Conservation (phyloP, 2,113 vertebrate genomes). For the Ceratotherium simum region DNA sequence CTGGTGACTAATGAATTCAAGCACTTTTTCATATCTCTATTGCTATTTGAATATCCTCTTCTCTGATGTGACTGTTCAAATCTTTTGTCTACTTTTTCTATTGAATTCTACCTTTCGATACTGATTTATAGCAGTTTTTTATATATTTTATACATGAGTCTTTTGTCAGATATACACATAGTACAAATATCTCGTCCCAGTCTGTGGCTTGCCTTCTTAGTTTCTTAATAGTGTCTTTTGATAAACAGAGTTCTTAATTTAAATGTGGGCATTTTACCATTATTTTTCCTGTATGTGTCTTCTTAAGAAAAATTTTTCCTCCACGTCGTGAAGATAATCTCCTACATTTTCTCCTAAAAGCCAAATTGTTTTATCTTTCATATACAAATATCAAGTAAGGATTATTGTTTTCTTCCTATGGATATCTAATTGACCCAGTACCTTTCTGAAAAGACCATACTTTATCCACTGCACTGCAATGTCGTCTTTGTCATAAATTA, state of each 20-base stretch:
- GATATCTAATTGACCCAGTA: not conserved
- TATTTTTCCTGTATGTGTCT: not conserved
- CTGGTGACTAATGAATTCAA: not conserved
- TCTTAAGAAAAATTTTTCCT: not conserved
- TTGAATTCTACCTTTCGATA: not conserved
- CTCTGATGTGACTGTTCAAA: not conserved
- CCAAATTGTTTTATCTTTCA: not conserved
- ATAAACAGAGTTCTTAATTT: not conserved
- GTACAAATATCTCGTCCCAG: not conserved
- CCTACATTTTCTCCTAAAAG: conserved; percentile 30
- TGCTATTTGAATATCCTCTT: not conserved
- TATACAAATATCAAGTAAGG: not conserved
- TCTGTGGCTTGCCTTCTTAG: not conserved
- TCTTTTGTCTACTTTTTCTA: not conserved
- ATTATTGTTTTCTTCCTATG: not conserved
- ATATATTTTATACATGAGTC: not conserved
- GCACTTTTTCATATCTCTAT: not conserved
- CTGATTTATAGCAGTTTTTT: not conserved
- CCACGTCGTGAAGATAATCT: not conserved
- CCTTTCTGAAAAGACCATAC: not conserved
- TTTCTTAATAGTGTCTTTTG: not conserved
- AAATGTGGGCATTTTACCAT: not conserved
- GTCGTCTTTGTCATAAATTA: not conserved
- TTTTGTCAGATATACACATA: not conserved
- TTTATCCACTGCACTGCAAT: not conserved